phyloP scores from a whole-genome alignment of 2,113 vertebrate genomes.

The Muntiacus reevesi region DNA sequence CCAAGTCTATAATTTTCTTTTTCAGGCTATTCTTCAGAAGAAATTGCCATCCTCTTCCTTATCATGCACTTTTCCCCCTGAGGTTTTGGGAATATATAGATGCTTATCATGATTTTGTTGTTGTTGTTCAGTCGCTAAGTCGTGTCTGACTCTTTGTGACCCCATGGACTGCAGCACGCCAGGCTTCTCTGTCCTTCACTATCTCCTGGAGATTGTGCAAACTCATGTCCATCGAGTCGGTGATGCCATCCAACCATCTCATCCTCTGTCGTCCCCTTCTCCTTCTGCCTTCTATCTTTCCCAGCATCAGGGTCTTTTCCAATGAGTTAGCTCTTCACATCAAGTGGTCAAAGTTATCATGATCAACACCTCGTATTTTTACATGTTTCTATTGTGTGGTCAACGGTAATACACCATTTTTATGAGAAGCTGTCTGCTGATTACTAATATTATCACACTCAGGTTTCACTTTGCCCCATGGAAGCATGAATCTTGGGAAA shows the following conservation, averaged over 20 bases:
- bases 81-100: neutral
- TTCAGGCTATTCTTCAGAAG: neutral
- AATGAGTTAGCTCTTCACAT: neutral
- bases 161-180: rapidly evolving
- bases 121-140: neutral
- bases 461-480: neutral
- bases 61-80: neutral
- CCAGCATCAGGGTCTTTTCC: neutral
- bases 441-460: neutral
- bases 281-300: neutral
- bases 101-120: neutral
- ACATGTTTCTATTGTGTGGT: neutral
- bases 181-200: neutral
- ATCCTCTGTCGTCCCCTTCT: neutral
- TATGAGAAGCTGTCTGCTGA: neutral
- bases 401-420: neutral
- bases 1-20: neutral
- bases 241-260: neutral
- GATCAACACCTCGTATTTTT: neutral
- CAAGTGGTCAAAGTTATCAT: neutral
- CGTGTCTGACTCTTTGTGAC: neutral
- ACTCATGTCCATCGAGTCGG: neutral
- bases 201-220: neutral
- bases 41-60: neutral
- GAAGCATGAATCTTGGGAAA: neutral